Percentiles rank a stretch among this genome's conserved stretches.
phyloP scores from a whole-genome alignment of 2,113 vertebrate genomes.

The Megalops atlanticus region DNA sequence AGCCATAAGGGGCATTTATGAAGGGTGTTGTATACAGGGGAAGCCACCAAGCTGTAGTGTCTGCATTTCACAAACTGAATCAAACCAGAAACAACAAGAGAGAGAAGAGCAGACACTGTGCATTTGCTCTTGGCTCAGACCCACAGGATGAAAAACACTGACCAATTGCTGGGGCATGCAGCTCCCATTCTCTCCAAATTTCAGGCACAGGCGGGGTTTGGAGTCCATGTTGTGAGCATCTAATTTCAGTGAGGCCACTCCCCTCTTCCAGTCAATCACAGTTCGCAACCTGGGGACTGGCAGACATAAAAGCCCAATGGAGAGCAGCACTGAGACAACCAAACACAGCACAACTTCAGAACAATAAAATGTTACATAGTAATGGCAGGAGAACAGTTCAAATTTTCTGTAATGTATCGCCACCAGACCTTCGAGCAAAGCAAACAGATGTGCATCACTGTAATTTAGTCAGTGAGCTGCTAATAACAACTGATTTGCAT shows the following conservation, averaged over 20 bases:
- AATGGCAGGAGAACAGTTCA: too few species aligned
- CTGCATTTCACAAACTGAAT: neutral
- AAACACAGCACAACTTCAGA: neutral
- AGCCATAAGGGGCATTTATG: too few species aligned
- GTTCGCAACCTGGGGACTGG: conserved; percentile 52
- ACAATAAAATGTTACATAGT: too few species aligned
- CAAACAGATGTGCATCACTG: too few species aligned
- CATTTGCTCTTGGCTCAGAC: neutral
- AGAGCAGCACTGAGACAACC: neutral
- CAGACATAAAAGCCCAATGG: neutral
- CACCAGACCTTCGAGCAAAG: too few species aligned
- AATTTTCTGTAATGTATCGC: too few species aligned
- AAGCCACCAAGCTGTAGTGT: too few species aligned
- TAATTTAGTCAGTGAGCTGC: too few species aligned
- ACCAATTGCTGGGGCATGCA: conserved; percentile 44
- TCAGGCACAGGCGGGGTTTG: conserved; percentile 46
- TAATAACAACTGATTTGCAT: too few species aligned
- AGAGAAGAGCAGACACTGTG: neutral
- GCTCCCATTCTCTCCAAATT: conserved; percentile 48
- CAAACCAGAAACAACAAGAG: neutral
- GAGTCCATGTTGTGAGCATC: neutral
- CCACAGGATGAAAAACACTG: conserved; percentile 6
- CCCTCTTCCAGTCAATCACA: conserved; percentile 20
- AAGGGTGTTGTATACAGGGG: neutral
- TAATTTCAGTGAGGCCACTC: conserved; percentile 51